Evolutionary conservation across 2,888 invertebrate species (phyloP).

Genomic region (Dugesia japonica): DNA sequence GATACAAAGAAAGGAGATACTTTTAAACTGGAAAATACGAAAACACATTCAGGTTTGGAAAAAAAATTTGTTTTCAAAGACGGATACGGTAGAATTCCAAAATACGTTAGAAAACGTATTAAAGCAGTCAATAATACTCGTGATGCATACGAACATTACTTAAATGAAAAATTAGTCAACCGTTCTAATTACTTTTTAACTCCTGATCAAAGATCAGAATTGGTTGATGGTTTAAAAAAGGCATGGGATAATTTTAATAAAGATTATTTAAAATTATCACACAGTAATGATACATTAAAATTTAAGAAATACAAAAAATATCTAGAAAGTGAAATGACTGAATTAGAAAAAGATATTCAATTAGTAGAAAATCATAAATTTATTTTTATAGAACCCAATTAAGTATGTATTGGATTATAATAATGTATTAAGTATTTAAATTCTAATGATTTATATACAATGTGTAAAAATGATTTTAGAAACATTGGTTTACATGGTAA

Average conservation of each 20-base stretch:
- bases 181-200: conserved; percentile 14
- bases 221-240: background rate
- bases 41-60: background rate
- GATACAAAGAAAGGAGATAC: conserved; percentile 15
- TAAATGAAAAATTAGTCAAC: background rate
- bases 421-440: no score
- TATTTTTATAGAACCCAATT: conserved; percentile 1
- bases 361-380: background rate
- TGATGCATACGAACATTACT: conserved; percentile 12
- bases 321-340: conserved; percentile 1
- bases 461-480: no score
- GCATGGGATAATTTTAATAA: conserved; percentile 22
- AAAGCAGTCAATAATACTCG: conserved; percentile 6
- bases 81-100: conserved; percentile 20
- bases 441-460: no score
- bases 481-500: no score
- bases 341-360: conserved; percentile 7
- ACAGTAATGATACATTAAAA: conserved; percentile 23
- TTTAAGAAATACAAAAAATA: background rate
- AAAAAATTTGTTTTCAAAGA: conserved; percentile 20
- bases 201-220: conserved; percentile 5
- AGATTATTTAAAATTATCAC: conserved; percentile 20
- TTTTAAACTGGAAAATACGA: background rate
- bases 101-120: background rate
- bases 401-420: background rate